phyloP scores from a whole-genome alignment of 2,888 invertebrate species.

The Corythucha ciliata region DNA sequence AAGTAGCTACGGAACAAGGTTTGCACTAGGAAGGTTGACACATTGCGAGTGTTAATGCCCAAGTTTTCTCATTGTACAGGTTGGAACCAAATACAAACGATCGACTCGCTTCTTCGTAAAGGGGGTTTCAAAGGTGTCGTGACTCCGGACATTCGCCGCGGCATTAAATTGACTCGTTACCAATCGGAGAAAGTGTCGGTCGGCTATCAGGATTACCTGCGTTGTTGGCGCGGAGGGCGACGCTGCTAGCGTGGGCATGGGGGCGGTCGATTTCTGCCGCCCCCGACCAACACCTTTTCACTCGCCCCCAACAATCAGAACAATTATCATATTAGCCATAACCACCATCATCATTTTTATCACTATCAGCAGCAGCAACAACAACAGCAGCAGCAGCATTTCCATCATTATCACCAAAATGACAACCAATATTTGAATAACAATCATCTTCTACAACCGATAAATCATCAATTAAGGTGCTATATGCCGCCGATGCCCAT shows the following conservation, averaged over 20 bases:
- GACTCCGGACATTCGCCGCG: slow-evolving; percentile 75
- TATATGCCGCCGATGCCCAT: slow-evolving; percentile 36
- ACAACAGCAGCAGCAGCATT: too few relatives aligned
- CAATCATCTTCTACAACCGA: too few relatives aligned
- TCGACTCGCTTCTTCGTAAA: slow-evolving; percentile 93
- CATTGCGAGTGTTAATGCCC: too few relatives aligned
- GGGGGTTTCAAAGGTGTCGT: slow-evolving; percentile 91
- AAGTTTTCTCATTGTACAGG: slow-evolving; percentile 50
- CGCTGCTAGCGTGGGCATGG: slow-evolving; percentile 64
- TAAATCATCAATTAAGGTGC: too few relatives aligned
- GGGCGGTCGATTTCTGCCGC: slow-evolving; percentile 40
- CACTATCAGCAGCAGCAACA: too few relatives aligned
- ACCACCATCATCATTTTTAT: too few relatives aligned
- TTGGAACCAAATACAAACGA: slow-evolving; percentile 97
- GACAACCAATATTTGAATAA: too few relatives aligned
- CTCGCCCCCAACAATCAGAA: slow-evolving; percentile 30
- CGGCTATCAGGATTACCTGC: slow-evolving; percentile 73
- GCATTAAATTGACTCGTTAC: slow-evolving; percentile 90
- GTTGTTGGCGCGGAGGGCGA: slow-evolving; percentile 50
- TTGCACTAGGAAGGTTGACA: too few relatives aligned
- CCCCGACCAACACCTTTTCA: slow-evolving; percentile 23
- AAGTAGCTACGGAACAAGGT: slow-evolving; percentile 97
- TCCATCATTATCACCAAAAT: too few relatives aligned
- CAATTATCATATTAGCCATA: too few relatives aligned
- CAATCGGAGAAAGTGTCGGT: slow-evolving; percentile 92